Evolutionary conservation across 2,113 vertebrate genomes (phyloP), one percentile per base, ranked within the genome.

Genomic region (Tachysurus vachellii): DNA sequence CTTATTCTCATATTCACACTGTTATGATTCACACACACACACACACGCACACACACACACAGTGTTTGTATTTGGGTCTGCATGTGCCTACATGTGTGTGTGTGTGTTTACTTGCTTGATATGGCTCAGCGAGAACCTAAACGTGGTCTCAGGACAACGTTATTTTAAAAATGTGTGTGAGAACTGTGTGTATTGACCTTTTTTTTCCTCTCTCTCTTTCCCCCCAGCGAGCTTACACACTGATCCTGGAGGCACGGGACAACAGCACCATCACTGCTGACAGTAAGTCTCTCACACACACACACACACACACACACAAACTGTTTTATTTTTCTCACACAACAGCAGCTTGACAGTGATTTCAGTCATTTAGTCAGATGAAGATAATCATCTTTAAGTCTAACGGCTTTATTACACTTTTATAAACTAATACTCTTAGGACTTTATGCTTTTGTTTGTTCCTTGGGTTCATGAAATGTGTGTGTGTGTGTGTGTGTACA

Each of bases 221-320:
- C 59, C 44, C 64, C 36, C 95, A 99, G 98, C 95, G 97, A 86
- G 96, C 96, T 0, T 99, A 96, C 93, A 99, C 97, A 0, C 95
- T 99, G 92, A 96, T 98, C 59, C 91, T 99, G 91, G 98, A 99
- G 92, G 97, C 96, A 28, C 98, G 97, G 97, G 97, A 99, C 94
- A 99, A 99, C 44, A 93, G 94, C 84, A 97, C 97, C 17, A 90
- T 91, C 53, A 85, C 36, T 86, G 95, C 94, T 82, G 91, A 92
- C 56, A 96, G 98, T 99, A 91, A 98, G 97, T 94, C 31, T 61
- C 28, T 12, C 53, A 23, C 17, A 80, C 53, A 23, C 28, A 80
- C 53, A 36, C 56, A 59, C 79, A 42, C 28, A 59, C 79, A 80
- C 76, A 57, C 28, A 80, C 76, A 79, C 76, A 79, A 14, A 56